phyloP scores from a whole-genome alignment of 2,888 invertebrate species.

The Tinea semifulvella region DNA sequence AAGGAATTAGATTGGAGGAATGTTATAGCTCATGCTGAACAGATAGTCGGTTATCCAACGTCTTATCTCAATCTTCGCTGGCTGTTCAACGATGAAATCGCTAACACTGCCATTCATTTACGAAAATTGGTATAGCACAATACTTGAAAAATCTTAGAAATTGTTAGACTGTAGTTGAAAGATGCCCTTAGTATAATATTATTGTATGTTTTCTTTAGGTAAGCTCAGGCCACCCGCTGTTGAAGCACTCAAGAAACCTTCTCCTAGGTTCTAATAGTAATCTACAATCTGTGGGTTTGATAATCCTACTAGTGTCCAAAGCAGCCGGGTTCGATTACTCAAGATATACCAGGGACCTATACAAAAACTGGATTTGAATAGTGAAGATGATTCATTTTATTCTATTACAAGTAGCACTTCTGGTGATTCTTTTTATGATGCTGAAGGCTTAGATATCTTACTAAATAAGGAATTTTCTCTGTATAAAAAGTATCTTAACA shows the following conservation, averaged over 20 bases:
- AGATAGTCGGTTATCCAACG: conserved; percentile 63
- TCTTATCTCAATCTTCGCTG: conserved; percentile 65
- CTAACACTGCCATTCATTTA: conserved; percentile 61
- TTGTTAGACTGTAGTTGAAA: background rate
- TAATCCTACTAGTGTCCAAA: conserved; percentile 47
- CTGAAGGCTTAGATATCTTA: too few species aligned
- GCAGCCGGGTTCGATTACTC: conserved; percentile 40
- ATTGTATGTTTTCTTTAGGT: conserved; percentile 29
- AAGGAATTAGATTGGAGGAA: conserved; percentile 48
- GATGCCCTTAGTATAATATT: background rate
- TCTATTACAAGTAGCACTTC: too few species aligned
- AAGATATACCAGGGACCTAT: conserved; percentile 1
- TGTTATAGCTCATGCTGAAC: conserved; percentile 52
- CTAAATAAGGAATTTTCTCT: too few species aligned
- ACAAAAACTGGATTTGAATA: too few species aligned
- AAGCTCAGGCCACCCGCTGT: conserved; percentile 50
- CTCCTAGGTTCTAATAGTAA: conserved; percentile 54
- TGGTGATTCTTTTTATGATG: too few species aligned
- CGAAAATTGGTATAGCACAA: conserved; percentile 42
- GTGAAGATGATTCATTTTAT: too few species aligned
- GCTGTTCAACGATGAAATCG: conserved; percentile 70
- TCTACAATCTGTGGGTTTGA: conserved; percentile 51
- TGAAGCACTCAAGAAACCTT: conserved; percentile 52
- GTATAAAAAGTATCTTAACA: too few species aligned
- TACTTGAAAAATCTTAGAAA: background rate